Evolutionary conservation across 2,888 invertebrate genomes (phyloP), one percentile per base, ranked within the genome.

Genomic region (Aphrophora alni): DNA sequence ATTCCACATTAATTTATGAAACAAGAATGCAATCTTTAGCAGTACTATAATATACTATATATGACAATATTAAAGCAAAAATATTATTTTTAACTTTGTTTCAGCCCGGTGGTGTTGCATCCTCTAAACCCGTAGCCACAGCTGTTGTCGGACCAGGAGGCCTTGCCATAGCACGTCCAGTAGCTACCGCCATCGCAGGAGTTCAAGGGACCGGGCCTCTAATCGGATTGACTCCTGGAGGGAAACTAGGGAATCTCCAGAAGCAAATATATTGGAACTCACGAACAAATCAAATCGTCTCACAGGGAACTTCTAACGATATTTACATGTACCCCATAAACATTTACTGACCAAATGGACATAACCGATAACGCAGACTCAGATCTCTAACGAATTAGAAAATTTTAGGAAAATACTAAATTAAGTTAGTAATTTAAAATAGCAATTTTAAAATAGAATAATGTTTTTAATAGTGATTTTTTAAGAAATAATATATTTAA

Each of bases 121-220:
- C 93, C 0, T 92, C 94, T 7, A 92, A 93, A 83, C 95, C 95
- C 0, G 88, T 92, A 71, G 95, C 91, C 0, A 93, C 93, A 0
- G 94, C 95, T 0, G 90, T 95, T 0, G 92, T 92, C 0, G 94
- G 94, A 0, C 90, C 91, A 0, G 91, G 92, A 69, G 95, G 95
- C 0, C 87, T 94, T 10, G 94, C 95, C 0, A 89, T 95, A 3
- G 92, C 94, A 0, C 89, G 92, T 4, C 95, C 95, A 0, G 90
- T 93, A 0, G 94, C 92, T 26, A 94, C 94, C 0, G 95, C 95
- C 7, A 92, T 95, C 44, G 94, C 95, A 0, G 95, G 95, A 0
- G 89, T 95, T 27, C 83, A 84, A 27, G 86, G 86, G 10, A 85
- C 80, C 14, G 83, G 83, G 33, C 51, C 74, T 51, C 80, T 78